A percentile compares a stretch with the other conserved stretches of the same genome.
Evolutionary conservation across 2,797 vertebrate genomes (phyloP).

Genomic region (Paedocypris micromegethes): DNA sequence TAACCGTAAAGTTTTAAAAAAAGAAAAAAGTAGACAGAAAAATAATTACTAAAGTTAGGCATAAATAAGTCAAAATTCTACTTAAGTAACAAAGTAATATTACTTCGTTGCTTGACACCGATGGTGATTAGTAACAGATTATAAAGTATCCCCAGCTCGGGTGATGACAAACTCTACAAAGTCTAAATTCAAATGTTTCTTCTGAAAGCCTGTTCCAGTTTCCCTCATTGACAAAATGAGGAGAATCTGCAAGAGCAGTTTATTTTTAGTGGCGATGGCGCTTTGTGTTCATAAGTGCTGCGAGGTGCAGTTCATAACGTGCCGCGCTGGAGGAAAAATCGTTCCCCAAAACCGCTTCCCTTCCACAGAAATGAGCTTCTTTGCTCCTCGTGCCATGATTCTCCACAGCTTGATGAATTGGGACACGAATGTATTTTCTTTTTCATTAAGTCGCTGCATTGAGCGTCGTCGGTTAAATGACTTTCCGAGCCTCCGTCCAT

Average conservation of each 20-base stretch:
- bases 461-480: neutral
- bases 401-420: slow-evolving; percentile 3
- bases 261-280: neutral
- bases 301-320: slow-evolving; percentile 4
- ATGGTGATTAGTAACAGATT: too few relatives aligned
- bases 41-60: too few relatives aligned
- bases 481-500: slow-evolving; percentile 14
- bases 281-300: slow-evolving; percentile 6
- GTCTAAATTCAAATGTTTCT: too few relatives aligned
- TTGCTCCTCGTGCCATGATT: neutral
- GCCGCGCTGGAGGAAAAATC: neutral
- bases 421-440: neutral
- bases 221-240: neutral
- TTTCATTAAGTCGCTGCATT: slow-evolving; percentile 8
- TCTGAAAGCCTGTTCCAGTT: too few relatives aligned
- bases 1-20: too few relatives aligned
- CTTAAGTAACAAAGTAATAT: too few relatives aligned
- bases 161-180: too few relatives aligned
- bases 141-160: too few relatives aligned
- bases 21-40: too few relatives aligned
- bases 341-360: neutral
- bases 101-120: too few relatives aligned
- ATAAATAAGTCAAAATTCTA: too few relatives aligned
- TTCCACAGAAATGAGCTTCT: neutral
- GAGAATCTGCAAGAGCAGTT: neutral